These are phyloP conservation scores for Poecilus cupreus DNA, from an alignment of 2,888 invertebrate species.

Conservation along the genomic window DNA sequence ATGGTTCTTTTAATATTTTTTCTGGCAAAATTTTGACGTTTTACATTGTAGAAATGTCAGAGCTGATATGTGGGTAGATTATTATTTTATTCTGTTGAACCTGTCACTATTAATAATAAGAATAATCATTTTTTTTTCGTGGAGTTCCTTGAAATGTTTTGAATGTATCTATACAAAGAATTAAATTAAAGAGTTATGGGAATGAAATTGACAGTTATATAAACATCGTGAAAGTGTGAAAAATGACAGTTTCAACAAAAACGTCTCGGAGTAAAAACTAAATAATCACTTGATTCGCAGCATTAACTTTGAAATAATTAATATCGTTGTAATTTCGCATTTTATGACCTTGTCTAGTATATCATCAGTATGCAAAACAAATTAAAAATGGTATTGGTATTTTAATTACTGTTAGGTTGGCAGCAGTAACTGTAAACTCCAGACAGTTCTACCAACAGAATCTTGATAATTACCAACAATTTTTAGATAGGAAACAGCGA, in stretches of 20 bases:
- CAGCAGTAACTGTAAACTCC: conserved; percentile 23
- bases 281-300: not conserved
- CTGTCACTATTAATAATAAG: conserved; percentile 23
- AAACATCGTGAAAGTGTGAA: conserved; percentile 21
- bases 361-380: conserved; percentile 25
- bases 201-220: conserved; percentile 17
- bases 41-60: conserved; percentile 18
- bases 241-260: not conserved
- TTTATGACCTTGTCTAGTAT: conserved; percentile 29
- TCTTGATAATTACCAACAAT: conserved; percentile 12
- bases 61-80: not conserved
- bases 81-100: conserved; percentile 11
- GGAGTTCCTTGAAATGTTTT: not conserved
- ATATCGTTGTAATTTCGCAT: not conserved
- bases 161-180: not conserved
- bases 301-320: not conserved
- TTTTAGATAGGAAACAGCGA: conserved; percentile 42
- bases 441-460: not conserved
- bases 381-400: conserved; percentile 35
- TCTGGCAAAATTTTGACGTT: conserved; percentile 12
- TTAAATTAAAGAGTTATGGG: conserved; percentile 9
- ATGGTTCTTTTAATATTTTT: not conserved
- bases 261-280: not conserved
- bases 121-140: not conserved
- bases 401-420: conserved; percentile 38